Evolutionary conservation across 35 echinoderm and acorn worm species (phyloP).

Genomic region (Stichopus chloronotus): DNA sequence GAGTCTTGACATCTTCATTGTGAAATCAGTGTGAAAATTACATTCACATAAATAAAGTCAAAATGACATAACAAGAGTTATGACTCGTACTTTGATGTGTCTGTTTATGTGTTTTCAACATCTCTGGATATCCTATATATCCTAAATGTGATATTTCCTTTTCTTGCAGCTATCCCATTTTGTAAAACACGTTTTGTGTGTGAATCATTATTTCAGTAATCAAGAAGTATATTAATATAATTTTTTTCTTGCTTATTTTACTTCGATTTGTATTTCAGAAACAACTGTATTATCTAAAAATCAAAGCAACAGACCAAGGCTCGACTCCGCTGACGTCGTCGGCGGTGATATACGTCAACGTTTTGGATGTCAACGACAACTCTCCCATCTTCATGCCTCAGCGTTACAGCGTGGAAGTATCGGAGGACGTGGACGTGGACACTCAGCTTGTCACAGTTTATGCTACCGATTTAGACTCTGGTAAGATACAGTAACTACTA

Average conservation of each 20-base stretch:
- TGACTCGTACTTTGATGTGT: too few relatives aligned
- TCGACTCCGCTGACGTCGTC: slow-evolving; percentile 56
- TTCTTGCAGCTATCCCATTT: too few relatives aligned
- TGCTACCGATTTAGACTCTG: slow-evolving; percentile 87
- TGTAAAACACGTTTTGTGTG: too few relatives aligned
- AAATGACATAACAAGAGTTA: too few relatives aligned
- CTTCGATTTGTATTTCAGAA: slow-evolving; percentile 61
- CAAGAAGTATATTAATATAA: too few relatives aligned
- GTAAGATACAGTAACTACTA: slow-evolving; percentile 6
- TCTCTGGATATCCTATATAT: too few relatives aligned
- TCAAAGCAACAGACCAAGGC: slow-evolving; percentile 77
- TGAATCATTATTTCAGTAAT: too few relatives aligned
- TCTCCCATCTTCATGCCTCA: slow-evolving; percentile 66
- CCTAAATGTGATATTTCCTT: too few relatives aligned
- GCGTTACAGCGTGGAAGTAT: slow-evolving; percentile 76
- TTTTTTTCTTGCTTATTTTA: not conserved
- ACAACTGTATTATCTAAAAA: slow-evolving; percentile 80
- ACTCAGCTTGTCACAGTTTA: slow-evolving; percentile 61
- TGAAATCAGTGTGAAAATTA: too few relatives aligned
- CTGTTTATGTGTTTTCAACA: too few relatives aligned
- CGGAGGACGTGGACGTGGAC: slow-evolving; percentile 79
- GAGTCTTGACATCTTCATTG: too few relatives aligned
- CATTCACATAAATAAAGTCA: too few relatives aligned
- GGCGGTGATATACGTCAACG: slow-evolving; percentile 80
- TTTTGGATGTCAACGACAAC: slow-evolving; percentile 93